Conservation (phyloP, 92 coral and sea anemone genomes). For the Actinernus sp. region DNA sequence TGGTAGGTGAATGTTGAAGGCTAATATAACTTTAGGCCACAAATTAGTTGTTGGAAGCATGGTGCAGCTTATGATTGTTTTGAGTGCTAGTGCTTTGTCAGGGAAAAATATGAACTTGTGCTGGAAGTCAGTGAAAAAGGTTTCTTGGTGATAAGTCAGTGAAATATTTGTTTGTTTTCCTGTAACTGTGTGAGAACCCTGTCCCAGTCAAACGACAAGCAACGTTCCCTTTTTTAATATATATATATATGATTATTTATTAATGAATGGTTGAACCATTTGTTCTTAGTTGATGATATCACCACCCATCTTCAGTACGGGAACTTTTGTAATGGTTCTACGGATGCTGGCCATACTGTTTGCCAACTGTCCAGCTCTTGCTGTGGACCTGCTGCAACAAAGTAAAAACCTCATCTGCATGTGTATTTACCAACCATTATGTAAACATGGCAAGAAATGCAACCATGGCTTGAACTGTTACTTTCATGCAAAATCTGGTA, state of each 20-base stretch:
- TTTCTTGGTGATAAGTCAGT: no score
- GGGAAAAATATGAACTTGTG: not conserved
- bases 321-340: conserved; percentile 97
- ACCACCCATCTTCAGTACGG: conserved; percentile 95
- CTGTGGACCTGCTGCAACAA: conserved; percentile 86
- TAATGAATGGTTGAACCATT: no score
- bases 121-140: not conserved
- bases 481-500: no score
- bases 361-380: conserved; percentile 92
- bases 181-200: no score
- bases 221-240: no score
- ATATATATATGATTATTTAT: no score
- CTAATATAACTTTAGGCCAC: not conserved
- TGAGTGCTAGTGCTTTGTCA: not conserved
- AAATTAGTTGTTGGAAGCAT: not conserved
- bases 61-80: not conserved
- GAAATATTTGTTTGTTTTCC: no score
- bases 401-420: no score
- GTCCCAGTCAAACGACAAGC: no score
- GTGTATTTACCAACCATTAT: no score
- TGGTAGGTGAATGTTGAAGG: conserved; percentile 70
- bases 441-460: no score
- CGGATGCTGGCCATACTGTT: conserved; percentile 93
- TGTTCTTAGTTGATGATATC: conserved; percentile 79
- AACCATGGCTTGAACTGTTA: no score